Evolutionary conservation across 2,888 invertebrate genomes (phyloP).

Genomic region (Stenchaetothrips biformis): DNA sequence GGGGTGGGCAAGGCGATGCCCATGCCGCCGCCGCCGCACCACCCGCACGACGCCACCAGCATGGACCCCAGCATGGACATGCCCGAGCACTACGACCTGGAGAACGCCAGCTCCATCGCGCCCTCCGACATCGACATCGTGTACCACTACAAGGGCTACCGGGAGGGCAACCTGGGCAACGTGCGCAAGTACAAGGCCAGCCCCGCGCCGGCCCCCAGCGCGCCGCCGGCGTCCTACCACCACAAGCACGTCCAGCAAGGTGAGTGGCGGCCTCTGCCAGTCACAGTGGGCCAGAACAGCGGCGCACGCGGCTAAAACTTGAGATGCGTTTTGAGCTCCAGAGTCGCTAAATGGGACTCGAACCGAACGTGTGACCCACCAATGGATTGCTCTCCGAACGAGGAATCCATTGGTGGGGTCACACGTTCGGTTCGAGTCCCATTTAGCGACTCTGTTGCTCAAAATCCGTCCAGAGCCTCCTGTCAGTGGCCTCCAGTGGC

Average conservation of each 20-base stretch:
- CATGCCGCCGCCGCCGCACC: constrained; percentile 69
- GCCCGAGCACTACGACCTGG: constrained; percentile 92
- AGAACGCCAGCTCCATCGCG: constrained; percentile 95
- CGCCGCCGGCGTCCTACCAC: constrained; percentile 57
- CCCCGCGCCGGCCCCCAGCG: neutral
- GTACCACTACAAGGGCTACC: constrained; percentile 91
- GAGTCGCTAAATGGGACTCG: too few relatives aligned
- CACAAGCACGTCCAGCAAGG: constrained; percentile 50
- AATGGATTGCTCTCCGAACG: too few relatives aligned
- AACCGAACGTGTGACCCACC: too few relatives aligned
- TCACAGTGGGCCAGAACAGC: too few relatives aligned
- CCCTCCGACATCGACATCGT: constrained; percentile 96
- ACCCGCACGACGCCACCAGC: constrained; percentile 65
- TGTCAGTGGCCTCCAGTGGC: too few relatives aligned
- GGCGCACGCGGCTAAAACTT: too few relatives aligned
- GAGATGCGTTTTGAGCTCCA: too few relatives aligned
- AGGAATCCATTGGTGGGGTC: too few relatives aligned
- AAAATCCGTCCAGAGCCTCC: too few relatives aligned
- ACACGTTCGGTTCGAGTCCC: too few relatives aligned
- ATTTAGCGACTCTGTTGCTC: too few relatives aligned
- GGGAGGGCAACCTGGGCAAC: constrained; percentile 67
- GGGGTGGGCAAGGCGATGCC: constrained; percentile 70
- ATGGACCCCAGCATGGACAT: constrained; percentile 56
- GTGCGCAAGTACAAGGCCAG: constrained; percentile 83
- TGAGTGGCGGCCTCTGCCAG: neutral